These are phyloP conservation scores for Hirtodrosophila histrioides DNA, from an alignment of 2,888 invertebrate species.

Conservation along the genomic window DNA sequence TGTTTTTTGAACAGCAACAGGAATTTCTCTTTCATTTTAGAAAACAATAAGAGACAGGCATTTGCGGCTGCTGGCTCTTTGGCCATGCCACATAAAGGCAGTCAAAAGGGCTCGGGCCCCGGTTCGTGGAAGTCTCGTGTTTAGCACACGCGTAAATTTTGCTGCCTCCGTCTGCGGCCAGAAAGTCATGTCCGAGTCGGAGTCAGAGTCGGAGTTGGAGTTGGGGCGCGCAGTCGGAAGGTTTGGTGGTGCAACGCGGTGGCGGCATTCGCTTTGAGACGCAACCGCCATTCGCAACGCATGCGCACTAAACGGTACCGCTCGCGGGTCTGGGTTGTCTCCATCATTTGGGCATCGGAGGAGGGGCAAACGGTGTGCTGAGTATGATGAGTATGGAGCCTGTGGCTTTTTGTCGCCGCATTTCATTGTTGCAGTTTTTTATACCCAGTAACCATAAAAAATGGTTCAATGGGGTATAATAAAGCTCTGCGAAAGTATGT, in stretches of 20 bases:
- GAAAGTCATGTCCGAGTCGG: constrained; percentile 26
- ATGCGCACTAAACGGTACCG: constrained; percentile 84
- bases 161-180: constrained; percentile 56
- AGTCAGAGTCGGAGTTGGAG: neutral
- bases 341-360: constrained; percentile 1
- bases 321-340: constrained; percentile 64
- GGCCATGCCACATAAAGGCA: constrained; percentile 67
- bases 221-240: constrained; percentile 13
- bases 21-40: constrained; percentile 72
- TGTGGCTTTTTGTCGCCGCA: constrained; percentile 69
- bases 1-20: constrained; percentile 35
- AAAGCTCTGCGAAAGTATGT: too few relatives aligned
- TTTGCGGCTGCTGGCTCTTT: constrained; percentile 33
- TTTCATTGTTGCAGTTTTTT: constrained; percentile 68
- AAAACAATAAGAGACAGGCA: constrained; percentile 64
- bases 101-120: constrained; percentile 31
- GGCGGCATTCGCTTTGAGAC: constrained; percentile 82
- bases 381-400: constrained; percentile 4
- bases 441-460: too few relatives aligned
- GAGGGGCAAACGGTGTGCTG: neutral
- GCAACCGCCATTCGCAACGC: constrained; percentile 82
- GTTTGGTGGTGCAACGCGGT: constrained; percentile 27
- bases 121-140: constrained; percentile 84
- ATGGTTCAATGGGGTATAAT: too few relatives aligned
- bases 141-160: constrained; percentile 84